Base-by-base conservation (phyloP, 2,888 invertebrate genomes). In the Yponomeuta evonymella region DNA sequence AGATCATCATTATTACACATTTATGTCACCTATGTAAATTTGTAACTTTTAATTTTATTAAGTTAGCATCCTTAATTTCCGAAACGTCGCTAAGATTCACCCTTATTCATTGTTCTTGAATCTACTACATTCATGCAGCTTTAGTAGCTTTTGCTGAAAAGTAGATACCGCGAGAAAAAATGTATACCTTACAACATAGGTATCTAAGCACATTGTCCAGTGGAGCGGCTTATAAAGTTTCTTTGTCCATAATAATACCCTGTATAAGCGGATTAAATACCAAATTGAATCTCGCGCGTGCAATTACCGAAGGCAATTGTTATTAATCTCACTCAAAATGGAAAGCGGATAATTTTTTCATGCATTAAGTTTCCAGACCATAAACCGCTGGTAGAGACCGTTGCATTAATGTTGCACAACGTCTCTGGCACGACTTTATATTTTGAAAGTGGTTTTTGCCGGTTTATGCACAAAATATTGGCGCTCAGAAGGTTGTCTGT, bases 391-490 rank as follows among this genome's bases (percentile, higher is more conserved):
- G 64, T 64, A 43, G 63, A 70, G 62, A 69, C 64, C 43, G 70
- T 72, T 70, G 65, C 72, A 36, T 70, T 71, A 71, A 70, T 66
- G 69, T 73, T 73, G 72, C 73, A 72, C 72, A 72, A 72, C 70
- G 64, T 68, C 71, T 69, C 33, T 51, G 65, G 67, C 69, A 62
- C 70, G 69, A 71, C 70, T 68, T 71, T 71, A 73, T 75, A 74
- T 75, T 79, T 76, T 76, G 76, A 77, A 80, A 77, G 76, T 76
- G 78, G 77, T 77, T 69, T 72, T 70, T 72, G 73, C 72, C 68
- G 70, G 70, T 70, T 72, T 73, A 70, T 73, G 71, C 70, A 69
- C 71, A 72, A 71, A 58, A 58, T 15, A 58, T 12, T 15, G 51
- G 15, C 51, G 15, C 73, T 72, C 74, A 65, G 65, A 23, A 23